phyloP scores from a whole-genome alignment of 1,140 invertebrate genomes.

The Cardiocondyla obscurior region DNA sequence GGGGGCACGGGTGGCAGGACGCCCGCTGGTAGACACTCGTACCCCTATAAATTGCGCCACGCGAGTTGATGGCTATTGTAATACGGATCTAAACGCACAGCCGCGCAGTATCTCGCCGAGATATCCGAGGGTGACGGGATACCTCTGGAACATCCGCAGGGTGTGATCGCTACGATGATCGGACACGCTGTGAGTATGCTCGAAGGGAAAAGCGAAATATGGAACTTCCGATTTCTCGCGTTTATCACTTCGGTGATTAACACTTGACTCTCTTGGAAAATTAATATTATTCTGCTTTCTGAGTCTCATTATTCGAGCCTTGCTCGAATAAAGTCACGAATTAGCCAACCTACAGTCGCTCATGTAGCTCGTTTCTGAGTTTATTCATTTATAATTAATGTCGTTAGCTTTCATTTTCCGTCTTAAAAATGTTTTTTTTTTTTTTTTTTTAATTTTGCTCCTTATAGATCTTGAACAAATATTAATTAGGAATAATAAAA shows the following conservation, averaged over 20 bases:
- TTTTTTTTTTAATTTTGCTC: not conserved
- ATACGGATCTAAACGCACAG: slow-evolving; percentile 66
- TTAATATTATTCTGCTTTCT: not conserved
- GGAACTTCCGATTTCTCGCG: not conserved
- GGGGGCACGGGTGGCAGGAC: slow-evolving; percentile 73
- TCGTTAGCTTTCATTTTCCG: too few species aligned
- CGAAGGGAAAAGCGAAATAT: not conserved
- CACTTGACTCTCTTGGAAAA: not conserved
- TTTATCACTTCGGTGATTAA: not conserved
- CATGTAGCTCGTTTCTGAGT: too few species aligned
- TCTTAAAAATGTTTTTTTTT: not conserved
- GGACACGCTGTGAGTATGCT: slow-evolving; percentile 67
- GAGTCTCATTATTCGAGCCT: not conserved
- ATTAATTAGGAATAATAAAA: not conserved
- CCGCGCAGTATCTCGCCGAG: slow-evolving; percentile 27
- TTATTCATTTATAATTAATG: too few species aligned
- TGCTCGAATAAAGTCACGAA: not conserved
- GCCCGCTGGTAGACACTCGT: slow-evolving; percentile 64
- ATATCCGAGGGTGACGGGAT: slow-evolving; percentile 9
- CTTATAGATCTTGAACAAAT: not conserved
- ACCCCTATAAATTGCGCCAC: slow-evolving; percentile 83
- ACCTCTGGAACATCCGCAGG: slow-evolving; percentile 12
- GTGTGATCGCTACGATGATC: slow-evolving; percentile 64
- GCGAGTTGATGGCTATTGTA: slow-evolving; percentile 70
- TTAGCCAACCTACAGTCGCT: not conserved